These are phyloP conservation scores for Aphis gossypii DNA, from an alignment of 1,140 invertebrate species.

Conservation along the genomic window DNA sequence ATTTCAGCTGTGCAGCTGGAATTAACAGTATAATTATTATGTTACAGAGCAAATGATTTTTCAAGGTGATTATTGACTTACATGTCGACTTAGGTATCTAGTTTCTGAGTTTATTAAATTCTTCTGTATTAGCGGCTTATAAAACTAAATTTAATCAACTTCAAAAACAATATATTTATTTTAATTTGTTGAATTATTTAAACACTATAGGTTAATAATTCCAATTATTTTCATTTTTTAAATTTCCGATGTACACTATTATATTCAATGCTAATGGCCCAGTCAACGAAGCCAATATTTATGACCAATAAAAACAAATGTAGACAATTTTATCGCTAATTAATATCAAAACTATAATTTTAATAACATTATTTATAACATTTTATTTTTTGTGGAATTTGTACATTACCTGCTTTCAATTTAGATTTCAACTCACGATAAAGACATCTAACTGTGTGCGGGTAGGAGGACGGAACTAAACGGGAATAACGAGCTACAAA, in stretches of 20 bases:
- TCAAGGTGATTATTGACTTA: constrained; percentile 17
- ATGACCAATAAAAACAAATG: not conserved
- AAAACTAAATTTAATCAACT: not conserved
- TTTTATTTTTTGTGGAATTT: not conserved
- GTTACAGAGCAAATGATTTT: not conserved
- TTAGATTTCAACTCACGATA: not conserved
- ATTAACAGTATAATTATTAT: constrained; percentile 6
- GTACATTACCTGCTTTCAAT: not conserved
- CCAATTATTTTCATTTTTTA: not conserved
- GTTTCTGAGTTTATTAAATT: not conserved
- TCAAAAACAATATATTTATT: not conserved
- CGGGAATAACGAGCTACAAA: not conserved
- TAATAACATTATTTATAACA: not conserved
- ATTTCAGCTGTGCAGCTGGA: not conserved
- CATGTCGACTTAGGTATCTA: not conserved
- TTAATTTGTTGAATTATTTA: no score
- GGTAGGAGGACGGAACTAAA: not conserved
- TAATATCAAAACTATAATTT: not conserved
- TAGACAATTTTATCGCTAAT: not conserved
- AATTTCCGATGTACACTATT: not conserved
- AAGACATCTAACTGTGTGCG: not conserved
- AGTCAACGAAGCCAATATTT: not conserved
- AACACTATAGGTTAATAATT: no score
- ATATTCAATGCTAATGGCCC: not conserved
- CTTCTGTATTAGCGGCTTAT: not conserved